A percentile compares a stretch with the other conserved stretches of the same genome.
Evolutionary conservation across 2,113 vertebrate genomes (phyloP).

Genomic region (Columba janthina): DNA sequence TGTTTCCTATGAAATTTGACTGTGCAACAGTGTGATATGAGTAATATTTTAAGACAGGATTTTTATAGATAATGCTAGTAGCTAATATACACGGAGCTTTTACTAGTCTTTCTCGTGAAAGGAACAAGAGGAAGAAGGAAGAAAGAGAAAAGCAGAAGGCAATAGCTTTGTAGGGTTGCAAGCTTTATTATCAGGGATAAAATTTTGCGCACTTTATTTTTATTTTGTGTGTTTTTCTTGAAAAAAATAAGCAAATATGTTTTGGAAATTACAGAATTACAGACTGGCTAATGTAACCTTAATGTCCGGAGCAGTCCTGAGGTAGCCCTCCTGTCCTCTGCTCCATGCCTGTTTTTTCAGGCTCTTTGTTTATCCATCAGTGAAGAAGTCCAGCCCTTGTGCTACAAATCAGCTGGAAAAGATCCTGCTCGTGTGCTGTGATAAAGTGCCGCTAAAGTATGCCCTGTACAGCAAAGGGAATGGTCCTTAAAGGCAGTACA

Average conservation of each 20-base stretch:
- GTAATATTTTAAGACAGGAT: constrained; percentile 60
- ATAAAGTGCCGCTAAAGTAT: constrained; percentile 24
- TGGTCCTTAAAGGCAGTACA: constrained; percentile 41
- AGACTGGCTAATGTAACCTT: not conserved
- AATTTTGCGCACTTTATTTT: not conserved
- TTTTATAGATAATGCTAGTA: constrained; percentile 23
- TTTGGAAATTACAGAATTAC: not conserved
- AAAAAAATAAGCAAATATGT: not conserved
- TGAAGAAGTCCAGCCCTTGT: not conserved
- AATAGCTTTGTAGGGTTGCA: not conserved
- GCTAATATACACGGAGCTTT: not conserved
- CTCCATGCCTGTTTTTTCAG: not conserved
- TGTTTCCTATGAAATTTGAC: constrained; percentile 70
- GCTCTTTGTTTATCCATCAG: not conserved
- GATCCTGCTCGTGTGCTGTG: constrained; percentile 45
- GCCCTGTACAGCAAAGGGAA: not conserved
- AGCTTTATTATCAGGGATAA: not conserved
- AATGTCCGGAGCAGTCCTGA: not conserved
- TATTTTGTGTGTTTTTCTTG: not conserved
- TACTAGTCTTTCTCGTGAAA: not conserved
- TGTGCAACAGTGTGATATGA: constrained; percentile 65
- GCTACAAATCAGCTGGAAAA: constrained; percentile 67
- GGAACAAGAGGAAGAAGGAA: not conserved
- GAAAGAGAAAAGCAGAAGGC: not conserved
- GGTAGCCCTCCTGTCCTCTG: not conserved